phyloP scores from a whole-genome alignment of 92 coral and sea anemone genomes.

The Plumapathes pennacea region DNA sequence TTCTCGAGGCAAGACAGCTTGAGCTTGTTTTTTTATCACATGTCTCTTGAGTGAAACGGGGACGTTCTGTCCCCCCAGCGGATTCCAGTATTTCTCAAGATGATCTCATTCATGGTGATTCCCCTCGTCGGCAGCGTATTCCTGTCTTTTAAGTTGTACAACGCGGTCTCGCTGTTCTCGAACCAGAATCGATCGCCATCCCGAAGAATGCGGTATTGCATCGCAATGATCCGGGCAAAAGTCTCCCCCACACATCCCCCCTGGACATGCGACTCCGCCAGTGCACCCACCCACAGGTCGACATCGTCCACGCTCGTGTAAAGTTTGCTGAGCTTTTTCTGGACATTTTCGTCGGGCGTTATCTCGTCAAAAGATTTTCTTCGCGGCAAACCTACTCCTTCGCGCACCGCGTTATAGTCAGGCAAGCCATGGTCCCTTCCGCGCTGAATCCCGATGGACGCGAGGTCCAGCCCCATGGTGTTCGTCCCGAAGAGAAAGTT shows the following conservation, averaged over 20 bases:
- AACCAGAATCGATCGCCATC: slow-evolving; percentile 99
- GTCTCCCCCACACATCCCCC: slow-evolving; percentile 99
- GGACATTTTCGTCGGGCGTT: slow-evolving; percentile 63
- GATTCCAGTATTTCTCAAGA: slow-evolving; percentile 78
- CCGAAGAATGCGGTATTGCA: slow-evolving; percentile 80
- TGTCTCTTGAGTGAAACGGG: slow-evolving; percentile 48
- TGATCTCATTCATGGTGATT: slow-evolving; percentile 68
- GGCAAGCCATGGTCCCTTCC: slow-evolving; percentile 97
- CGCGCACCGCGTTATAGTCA: slow-evolving; percentile 91
- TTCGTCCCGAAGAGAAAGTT: slow-evolving; percentile 96
- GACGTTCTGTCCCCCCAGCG: slow-evolving; percentile 79
- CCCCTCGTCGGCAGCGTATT: slow-evolving; percentile 69
- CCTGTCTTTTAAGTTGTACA: slow-evolving; percentile 77
- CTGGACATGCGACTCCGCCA: slow-evolving; percentile 88
- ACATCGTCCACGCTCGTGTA: slow-evolving; percentile 77
- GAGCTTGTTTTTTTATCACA: slow-evolving; percentile 5
- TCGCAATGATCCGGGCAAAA: slow-evolving; percentile 89
- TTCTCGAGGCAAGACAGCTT: no score
- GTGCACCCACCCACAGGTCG: slow-evolving; percentile 96
- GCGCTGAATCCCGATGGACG: slow-evolving; percentile 86
- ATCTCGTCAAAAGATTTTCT: slow-evolving; percentile 70
- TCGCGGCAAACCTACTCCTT: slow-evolving; percentile 70
- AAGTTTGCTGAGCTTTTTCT: slow-evolving; percentile 57
- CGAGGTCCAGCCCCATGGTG: slow-evolving; percentile 92
- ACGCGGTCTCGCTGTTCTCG: slow-evolving; percentile 73